Percentiles rank a stretch among this genome's conserved stretches.
These are phyloP conservation scores for Campylomormyrus tamandua DNA, from an alignment of 2,113 vertebrate species.

Conservation along the genomic window DNA sequence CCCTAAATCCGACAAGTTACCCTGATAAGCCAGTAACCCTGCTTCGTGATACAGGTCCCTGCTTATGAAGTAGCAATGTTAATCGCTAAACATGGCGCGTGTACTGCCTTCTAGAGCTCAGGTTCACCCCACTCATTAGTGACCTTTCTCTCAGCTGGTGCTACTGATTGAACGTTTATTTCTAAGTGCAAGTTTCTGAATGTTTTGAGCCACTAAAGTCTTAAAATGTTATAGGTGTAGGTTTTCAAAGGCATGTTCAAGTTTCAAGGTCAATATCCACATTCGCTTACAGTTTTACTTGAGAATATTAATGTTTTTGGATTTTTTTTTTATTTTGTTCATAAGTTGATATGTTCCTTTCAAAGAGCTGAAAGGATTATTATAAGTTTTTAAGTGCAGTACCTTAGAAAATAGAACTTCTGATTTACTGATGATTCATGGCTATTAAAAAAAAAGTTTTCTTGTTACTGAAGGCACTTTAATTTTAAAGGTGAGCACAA, in stretches of 20 bases:
- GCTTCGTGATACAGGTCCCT: not conserved
- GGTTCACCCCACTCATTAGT: not conserved
- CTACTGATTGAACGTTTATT: not conserved
- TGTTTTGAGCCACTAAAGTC: too few species aligned
- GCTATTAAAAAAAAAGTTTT: not conserved
- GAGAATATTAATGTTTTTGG: not conserved
- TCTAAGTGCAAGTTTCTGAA: not conserved
- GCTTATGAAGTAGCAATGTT: conserved; percentile 30
- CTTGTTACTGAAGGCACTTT: not conserved
- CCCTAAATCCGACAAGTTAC: not conserved
- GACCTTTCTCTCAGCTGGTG: not conserved
- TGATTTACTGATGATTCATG: not conserved
- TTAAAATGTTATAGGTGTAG: too few species aligned
- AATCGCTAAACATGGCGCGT: conserved; percentile 28
- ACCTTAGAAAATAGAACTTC: not conserved
- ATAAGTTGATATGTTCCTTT: conserved; percentile 9
- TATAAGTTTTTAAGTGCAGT: not conserved
- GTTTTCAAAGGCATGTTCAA: too few species aligned
- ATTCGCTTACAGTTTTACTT: not conserved
- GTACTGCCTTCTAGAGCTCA: not conserved
- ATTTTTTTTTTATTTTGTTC: not conserved
- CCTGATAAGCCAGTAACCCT: not conserved
- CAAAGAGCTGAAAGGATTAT: not conserved
- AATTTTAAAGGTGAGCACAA: not conserved
- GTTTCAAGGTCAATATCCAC: not conserved